Evolutionary conservation across 1,140 invertebrate species (phyloP), one percentile per base, ranked within the genome.

Genomic region (Panonychus citri): DNA sequence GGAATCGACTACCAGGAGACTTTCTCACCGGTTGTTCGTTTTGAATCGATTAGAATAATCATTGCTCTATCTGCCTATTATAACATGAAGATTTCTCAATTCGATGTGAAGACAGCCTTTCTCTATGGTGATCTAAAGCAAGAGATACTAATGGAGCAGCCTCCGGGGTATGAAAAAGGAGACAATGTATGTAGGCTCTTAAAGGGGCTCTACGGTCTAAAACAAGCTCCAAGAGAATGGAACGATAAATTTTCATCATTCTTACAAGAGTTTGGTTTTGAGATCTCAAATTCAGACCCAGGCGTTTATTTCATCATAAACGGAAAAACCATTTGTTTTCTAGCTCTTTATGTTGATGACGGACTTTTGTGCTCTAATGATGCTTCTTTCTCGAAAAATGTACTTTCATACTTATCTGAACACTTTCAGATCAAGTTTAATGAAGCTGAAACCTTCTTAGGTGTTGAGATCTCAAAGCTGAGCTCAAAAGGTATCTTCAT

Each of bases 121-220:
- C 60, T 71, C 8, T 57, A 71, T 59, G 66, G 66, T 7, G 57
- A 62, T 37, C 48, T 72, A 21, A 50, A 68, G 40, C 66, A 66
- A 59, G 65, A 70, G 12, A 66, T 73, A 3, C 71, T 68, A 49
- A 65, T 70, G 62, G 58, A 63, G 55, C 60, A 64, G 57, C 69
- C 69, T 34, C 42, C 61, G 54, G 66, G 57, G 21, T 62, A 59
- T 48, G 27, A 26, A 26, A 7, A 15, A 26, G 59, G 53, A 42
- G 7, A 53, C 1, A 25, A 24, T 26, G 28, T 39, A 8, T 53
- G 52, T 7, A 55, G 43, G 25, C 26, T 55, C 12, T 13, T 30
- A 17, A 56, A 55, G 26, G 21, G 39, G 7, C 19, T 55, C 10
- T 55, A 55, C 26, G 54, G 54, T 3, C 25, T 55, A 19, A 42